Conservation (phyloP, 37 sponge, comb jelly and placozoan genomes). For the Halichondria panicea region DNA sequence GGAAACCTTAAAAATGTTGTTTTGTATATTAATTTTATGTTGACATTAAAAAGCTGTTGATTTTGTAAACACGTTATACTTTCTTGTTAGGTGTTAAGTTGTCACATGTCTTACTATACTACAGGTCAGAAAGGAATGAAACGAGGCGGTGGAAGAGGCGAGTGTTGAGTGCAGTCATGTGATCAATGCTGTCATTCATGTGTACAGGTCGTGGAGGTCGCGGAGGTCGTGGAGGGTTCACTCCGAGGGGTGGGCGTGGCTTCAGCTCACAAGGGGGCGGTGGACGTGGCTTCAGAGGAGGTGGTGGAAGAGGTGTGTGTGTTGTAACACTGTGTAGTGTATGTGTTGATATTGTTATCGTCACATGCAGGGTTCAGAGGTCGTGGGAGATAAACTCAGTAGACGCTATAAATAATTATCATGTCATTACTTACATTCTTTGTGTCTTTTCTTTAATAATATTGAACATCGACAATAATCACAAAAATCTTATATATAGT, state of each 20-base stretch:
- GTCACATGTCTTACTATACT: too few species aligned
- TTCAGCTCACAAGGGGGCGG: conserved; percentile 55
- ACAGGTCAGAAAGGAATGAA: conserved; percentile 1
- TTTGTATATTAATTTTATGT: not conserved
- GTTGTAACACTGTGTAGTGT: too few species aligned
- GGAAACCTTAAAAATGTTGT: not conserved
- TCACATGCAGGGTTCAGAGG: conserved; percentile 6
- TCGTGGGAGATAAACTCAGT: not conserved
- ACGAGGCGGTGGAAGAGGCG: conserved; percentile 43
- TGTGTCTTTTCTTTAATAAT: too few species aligned
- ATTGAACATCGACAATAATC: too few species aligned
- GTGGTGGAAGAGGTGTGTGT: too few species aligned
- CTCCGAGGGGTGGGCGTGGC: conserved; percentile 65
- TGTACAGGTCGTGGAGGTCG: conserved; percentile 24
- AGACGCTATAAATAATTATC: not conserved
- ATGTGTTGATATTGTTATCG: too few species aligned
- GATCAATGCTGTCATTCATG: not conserved
- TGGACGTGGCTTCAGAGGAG: conserved; percentile 46
- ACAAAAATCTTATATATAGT: too few species aligned
- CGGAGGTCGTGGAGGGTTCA: conserved; percentile 66
- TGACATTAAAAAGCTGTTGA: not conserved
- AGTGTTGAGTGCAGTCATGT: not conserved
- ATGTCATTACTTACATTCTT: not conserved
- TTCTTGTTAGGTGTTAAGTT: conserved; percentile 5
- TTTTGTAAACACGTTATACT: not conserved